Conservation (phyloP, 37 sponge, comb jelly and placozoan species). For the Crambe crambe region DNA sequence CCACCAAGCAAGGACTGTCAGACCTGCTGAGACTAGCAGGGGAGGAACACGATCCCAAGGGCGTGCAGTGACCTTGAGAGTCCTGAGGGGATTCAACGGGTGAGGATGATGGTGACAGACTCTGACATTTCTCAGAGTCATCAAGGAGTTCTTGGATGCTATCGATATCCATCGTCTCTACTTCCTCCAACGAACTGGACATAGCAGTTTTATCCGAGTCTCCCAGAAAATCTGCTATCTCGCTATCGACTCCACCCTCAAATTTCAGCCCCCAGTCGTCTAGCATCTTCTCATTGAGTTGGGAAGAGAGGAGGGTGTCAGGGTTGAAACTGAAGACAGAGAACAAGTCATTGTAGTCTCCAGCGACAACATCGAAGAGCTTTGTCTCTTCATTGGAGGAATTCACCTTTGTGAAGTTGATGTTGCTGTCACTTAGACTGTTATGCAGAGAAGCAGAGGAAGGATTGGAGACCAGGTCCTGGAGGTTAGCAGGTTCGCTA, state of each 20-base stretch:
- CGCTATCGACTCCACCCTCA: not conserved
- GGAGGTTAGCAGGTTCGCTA: slow-evolving; percentile 13
- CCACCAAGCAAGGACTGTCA: not conserved
- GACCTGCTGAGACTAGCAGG: not conserved
- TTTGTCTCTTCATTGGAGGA: not conserved
- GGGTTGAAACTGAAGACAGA: slow-evolving; percentile 32
- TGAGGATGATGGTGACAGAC: not conserved
- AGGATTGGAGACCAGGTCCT: not conserved
- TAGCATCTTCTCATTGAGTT: slow-evolving; percentile 6
- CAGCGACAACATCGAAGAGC: not conserved
- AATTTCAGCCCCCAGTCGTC: not conserved
- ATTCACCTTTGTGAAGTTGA: not conserved
- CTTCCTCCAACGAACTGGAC: not conserved
- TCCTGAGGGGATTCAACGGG: not conserved
- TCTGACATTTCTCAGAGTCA: not conserved
- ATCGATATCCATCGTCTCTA: slow-evolving; percentile 4
- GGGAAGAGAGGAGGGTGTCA: slow-evolving; percentile 43
- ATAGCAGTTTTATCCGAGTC: not conserved
- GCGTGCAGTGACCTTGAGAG: not conserved
- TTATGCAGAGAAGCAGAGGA: not conserved
- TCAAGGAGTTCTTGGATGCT: slow-evolving; percentile 20
- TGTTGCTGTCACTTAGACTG: not conserved
- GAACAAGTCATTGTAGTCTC: not conserved
- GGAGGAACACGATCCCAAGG: not conserved
- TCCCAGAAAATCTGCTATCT: not conserved